Evolutionary conservation across 2,113 vertebrate species (phyloP).

Genomic region (Kobus ellipsiprymnus): DNA sequence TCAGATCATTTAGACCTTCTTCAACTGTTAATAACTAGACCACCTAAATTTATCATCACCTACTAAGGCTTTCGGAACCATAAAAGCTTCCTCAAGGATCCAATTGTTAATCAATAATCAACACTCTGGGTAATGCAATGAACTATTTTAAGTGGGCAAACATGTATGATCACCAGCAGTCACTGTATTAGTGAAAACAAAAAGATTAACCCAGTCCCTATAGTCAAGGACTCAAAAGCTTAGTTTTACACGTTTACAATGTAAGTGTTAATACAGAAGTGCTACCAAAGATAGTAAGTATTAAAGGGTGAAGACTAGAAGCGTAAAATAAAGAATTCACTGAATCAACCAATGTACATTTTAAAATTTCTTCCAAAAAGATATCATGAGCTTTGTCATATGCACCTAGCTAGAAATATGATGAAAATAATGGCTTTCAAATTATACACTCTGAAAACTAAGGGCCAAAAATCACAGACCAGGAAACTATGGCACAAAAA

Average conservation of each 20-base stretch:
- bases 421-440: not conserved
- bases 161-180: not conserved
- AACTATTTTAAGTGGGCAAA: not conserved
- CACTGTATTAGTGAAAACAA: not conserved
- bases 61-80: not conserved
- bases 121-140: not conserved
- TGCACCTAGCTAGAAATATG: not conserved
- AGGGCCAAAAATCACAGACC: not conserved
- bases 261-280: not conserved
- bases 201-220: not conserved
- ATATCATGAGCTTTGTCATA: not conserved
- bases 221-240: not conserved
- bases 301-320: not conserved
- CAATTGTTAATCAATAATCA: conserved; percentile 24
- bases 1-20: not conserved
- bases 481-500: conserved; percentile 8
- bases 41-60: not conserved
- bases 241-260: not conserved
- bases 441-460: conserved; percentile 24
- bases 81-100: not conserved
- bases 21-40: not conserved
- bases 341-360: not conserved
- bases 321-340: not conserved
- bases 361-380: conserved; percentile 1
- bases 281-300: not conserved